These are phyloP conservation scores for Microplitis mediator DNA, from an alignment of 1,140 invertebrate genomes.

Conservation along the genomic window DNA sequence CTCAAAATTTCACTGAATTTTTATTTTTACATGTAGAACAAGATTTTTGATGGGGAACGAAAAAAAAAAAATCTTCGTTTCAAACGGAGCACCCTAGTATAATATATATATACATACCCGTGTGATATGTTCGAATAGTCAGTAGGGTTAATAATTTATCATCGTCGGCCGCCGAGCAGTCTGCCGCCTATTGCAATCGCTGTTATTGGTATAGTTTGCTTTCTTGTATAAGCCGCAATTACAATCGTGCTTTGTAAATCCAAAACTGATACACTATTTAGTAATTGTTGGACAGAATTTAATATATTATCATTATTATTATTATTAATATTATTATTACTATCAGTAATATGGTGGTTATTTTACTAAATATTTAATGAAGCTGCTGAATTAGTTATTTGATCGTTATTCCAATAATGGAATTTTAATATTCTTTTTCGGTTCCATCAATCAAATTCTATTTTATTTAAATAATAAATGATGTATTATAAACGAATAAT, in stretches of 20 bases:
- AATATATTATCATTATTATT: neutral
- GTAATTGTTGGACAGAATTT: neutral
- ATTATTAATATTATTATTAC: neutral
- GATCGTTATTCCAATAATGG: too few relatives aligned
- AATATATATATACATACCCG: constrained; percentile 36
- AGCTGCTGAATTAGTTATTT: too few relatives aligned
- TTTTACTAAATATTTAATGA: neutral
- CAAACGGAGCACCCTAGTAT: too few relatives aligned
- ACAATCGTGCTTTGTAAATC: constrained; percentile 17
- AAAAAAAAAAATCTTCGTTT: too few relatives aligned
- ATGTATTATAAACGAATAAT: neutral
- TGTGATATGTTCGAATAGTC: constrained; percentile 45
- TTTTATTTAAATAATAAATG: neutral
- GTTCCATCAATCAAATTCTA: neutral
- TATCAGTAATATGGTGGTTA: neutral
- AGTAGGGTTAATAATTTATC: constrained; percentile 57
- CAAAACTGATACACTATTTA: neutral
- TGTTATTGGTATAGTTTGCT: constrained; percentile 7
- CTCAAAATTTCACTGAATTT: too few relatives aligned
- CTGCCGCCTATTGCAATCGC: constrained; percentile 45
- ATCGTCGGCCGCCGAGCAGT: constrained; percentile 52
- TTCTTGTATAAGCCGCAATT: constrained; percentile 29
- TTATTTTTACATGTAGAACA: too few relatives aligned
- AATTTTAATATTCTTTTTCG: neutral
- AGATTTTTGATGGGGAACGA: too few relatives aligned